Conservation (phyloP, 1,140 invertebrate species). For the Drosophila busckii region DNA sequence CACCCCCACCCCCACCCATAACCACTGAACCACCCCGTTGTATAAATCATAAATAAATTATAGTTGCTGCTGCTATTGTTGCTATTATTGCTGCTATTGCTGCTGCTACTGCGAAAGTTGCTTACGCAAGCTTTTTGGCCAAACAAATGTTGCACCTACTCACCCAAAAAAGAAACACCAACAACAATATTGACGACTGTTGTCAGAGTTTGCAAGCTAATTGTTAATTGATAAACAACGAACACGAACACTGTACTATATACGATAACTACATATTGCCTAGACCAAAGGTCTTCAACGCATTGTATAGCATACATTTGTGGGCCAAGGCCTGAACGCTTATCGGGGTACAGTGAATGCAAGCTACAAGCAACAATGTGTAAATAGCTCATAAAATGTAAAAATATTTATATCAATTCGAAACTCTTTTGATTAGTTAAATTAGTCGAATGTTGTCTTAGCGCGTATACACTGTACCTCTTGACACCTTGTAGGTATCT, state of each 20-base stretch:
- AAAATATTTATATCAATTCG: too few relatives aligned
- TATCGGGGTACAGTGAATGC: too few relatives aligned
- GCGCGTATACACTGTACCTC: too few relatives aligned
- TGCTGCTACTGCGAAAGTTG: constrained; percentile 29
- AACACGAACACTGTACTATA: constrained; percentile 62
- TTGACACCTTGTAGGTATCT: too few relatives aligned
- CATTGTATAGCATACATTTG: constrained; percentile 70
- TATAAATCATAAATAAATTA: background rate
- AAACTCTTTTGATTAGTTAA: too few relatives aligned
- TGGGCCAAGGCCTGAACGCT: constrained; percentile 39
- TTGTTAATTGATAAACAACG: constrained; percentile 34
- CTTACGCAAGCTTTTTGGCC: constrained; percentile 31
- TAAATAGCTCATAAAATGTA: too few relatives aligned
- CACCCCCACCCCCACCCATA: background rate
- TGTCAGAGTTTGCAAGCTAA: constrained; percentile 5
- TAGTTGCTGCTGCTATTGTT: constrained; percentile 19
- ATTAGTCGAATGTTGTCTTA: too few relatives aligned
- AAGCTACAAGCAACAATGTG: too few relatives aligned
- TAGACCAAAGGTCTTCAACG: constrained; percentile 18
- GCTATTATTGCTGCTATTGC: constrained; percentile 24
- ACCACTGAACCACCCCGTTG: constrained; percentile 1
- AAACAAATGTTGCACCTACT: constrained; percentile 29
- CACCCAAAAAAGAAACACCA: constrained; percentile 7
- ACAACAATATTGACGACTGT: background rate
- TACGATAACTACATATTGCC: constrained; percentile 16